Evolutionary conservation across 2,888 invertebrate genomes (phyloP).

Genomic region (Apocheima hispidaria): DNA sequence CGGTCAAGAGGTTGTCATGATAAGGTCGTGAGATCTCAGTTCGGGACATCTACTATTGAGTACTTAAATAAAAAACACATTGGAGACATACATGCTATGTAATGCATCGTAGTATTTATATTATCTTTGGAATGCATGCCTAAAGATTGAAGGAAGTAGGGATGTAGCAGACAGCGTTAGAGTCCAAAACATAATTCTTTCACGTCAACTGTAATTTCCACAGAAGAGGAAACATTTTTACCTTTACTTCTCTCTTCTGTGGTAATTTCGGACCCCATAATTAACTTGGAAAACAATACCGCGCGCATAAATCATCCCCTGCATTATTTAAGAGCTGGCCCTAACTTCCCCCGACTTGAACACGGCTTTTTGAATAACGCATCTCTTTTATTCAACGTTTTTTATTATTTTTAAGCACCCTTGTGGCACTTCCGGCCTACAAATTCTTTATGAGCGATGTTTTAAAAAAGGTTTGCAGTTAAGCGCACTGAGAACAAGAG

Average conservation of each 20-base stretch:
- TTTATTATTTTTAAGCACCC: conserved; percentile 43
- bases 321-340: conserved; percentile 42
- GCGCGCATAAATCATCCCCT: conserved; percentile 45
- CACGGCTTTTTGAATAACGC: conserved; percentile 42
- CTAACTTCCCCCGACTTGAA: conserved; percentile 42
- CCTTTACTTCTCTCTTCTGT: no score
- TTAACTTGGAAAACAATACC: conserved; percentile 43
- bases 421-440: conserved; percentile 40
- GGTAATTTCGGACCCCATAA: conserved; percentile 30
- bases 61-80: no score
- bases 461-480: conserved; percentile 31
- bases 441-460: conserved; percentile 36
- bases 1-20: no score
- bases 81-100: no score
- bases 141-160: not conserved
- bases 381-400: conserved; percentile 43
- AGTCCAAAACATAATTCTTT: conserved; percentile 34
- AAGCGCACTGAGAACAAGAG: not conserved
- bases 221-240: no score
- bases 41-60: no score
- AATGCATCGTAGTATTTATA: no score
- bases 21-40: no score
- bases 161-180: not conserved
- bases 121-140: no score
- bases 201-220: conserved; percentile 13